Evolutionary conservation across 2,888 invertebrate genomes (phyloP).

Genomic region (Xiphydria camelus): DNA sequence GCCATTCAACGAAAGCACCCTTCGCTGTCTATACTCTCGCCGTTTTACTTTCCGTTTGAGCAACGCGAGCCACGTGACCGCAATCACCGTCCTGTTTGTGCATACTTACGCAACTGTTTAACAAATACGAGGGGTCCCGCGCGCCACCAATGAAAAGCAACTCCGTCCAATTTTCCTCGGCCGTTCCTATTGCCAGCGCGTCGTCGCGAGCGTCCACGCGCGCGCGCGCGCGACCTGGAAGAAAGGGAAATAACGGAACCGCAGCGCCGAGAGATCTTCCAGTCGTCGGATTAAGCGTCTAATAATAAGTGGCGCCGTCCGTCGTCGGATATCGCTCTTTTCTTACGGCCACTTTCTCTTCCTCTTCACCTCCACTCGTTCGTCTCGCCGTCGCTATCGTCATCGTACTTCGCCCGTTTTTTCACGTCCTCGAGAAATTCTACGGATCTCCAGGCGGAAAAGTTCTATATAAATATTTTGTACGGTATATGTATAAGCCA

Average conservation of each 20-base stretch:
- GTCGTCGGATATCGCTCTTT: background rate
- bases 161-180: no score
- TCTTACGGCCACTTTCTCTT: background rate
- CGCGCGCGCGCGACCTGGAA: slow-evolving; percentile 5
- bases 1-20: slow-evolving; percentile 54
- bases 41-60: slow-evolving; percentile 52
- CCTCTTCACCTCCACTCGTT: no score
- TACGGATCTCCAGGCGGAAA: no score
- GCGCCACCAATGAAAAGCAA: no score
- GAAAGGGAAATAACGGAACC: slow-evolving; percentile 15
- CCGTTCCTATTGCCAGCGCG: no score
- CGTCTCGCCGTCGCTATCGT: no score
- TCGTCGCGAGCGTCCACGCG: slow-evolving; percentile 3
- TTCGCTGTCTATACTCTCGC: slow-evolving; percentile 30
- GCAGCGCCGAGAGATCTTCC: slow-evolving; percentile 22
- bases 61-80: slow-evolving; percentile 55
- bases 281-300: slow-evolving; percentile 26
- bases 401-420: no score
- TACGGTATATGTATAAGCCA: no score
- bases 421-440: no score
- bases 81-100: slow-evolving; percentile 54
- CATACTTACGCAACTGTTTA: slow-evolving; percentile 51
- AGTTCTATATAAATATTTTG: no score
- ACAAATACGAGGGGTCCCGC: slow-evolving; percentile 47
- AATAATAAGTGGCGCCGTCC: slow-evolving; percentile 28